Percentiles rank a stretch among this genome's conserved stretches.
phyloP scores from a whole-genome alignment of 2,888 invertebrate genomes.

The Oithona nana region DNA sequence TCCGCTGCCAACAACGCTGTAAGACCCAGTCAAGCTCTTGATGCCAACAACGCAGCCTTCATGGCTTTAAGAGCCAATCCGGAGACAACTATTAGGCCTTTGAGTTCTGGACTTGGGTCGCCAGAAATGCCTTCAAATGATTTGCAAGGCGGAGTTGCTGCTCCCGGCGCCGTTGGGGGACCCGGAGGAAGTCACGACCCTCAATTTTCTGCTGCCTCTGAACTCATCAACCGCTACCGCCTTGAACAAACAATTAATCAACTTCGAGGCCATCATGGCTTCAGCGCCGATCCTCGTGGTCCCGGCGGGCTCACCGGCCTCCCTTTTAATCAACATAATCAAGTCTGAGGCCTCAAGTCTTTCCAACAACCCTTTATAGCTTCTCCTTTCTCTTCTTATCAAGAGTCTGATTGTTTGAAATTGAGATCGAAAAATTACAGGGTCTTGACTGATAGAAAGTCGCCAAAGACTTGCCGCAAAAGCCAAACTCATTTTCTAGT shows the following conservation, averaged over 20 bases:
- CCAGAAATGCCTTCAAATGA: background rate
- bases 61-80: conserved; percentile 3
- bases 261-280: conserved; percentile 20
- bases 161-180: background rate
- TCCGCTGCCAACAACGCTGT: background rate
- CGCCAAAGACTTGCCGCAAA: too few species aligned
- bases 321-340: background rate
- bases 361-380: too few species aligned
- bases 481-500: too few species aligned
- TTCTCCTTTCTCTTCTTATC: too few species aligned
- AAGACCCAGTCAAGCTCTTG: background rate
- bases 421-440: too few species aligned
- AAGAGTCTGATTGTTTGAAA: too few species aligned
- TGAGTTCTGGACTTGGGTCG: background rate
- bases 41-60: conserved; percentile 8
- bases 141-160: background rate
- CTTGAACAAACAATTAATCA: conserved; percentile 14
- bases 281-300: background rate
- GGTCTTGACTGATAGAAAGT: too few species aligned
- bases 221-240: conserved; percentile 4
- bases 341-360: background rate
- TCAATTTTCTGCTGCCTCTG: background rate
- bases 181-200: background rate
- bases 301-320: background rate
- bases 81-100: conserved; percentile 1